Evolutionary conservation across 1,140 invertebrate genomes (phyloP).

Genomic region (Caenorhabditis remanei): DNA sequence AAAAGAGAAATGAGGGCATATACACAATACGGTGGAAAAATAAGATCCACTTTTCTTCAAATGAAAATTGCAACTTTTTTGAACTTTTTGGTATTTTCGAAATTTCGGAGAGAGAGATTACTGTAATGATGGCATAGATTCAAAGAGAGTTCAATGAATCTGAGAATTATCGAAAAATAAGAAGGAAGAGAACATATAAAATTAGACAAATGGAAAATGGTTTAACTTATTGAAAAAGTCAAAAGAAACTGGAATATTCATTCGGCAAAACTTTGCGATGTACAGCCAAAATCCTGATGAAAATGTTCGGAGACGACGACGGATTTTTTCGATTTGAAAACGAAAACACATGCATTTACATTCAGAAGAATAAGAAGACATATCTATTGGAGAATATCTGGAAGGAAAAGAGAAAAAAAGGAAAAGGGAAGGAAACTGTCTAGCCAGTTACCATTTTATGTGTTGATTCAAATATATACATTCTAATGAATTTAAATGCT

Average conservation of each 20-base stretch:
- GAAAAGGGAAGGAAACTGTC: not conserved
- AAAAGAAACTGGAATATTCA: slow-evolving; percentile 36
- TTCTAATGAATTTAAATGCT: too few species aligned
- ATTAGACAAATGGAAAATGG: not conserved
- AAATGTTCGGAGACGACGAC: slow-evolving; percentile 42
- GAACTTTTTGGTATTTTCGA: not conserved
- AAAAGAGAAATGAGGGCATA: slow-evolving; percentile 29
- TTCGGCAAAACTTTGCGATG: slow-evolving; percentile 28
- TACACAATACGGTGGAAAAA: slow-evolving; percentile 1
- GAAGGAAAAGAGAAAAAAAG: not conserved
- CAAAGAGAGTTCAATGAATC: too few species aligned
- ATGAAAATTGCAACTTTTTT: not conserved
- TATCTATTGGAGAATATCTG: slow-evolving; percentile 29
- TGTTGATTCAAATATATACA: not conserved
- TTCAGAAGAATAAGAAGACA: not conserved
- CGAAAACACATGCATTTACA: slow-evolving; percentile 55
- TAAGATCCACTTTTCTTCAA: not conserved
- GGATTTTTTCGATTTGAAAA: slow-evolving; percentile 53
- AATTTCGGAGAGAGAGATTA: not conserved
- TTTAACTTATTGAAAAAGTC: slow-evolving; percentile 10
- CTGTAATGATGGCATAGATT: not conserved
- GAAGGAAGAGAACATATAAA: not conserved
- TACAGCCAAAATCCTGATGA: slow-evolving; percentile 46
- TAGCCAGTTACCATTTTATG: slow-evolving; percentile 18
- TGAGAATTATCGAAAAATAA: not conserved